Conservation (phyloP, 2,113 vertebrate species). For the Podiceps cristatus region DNA sequence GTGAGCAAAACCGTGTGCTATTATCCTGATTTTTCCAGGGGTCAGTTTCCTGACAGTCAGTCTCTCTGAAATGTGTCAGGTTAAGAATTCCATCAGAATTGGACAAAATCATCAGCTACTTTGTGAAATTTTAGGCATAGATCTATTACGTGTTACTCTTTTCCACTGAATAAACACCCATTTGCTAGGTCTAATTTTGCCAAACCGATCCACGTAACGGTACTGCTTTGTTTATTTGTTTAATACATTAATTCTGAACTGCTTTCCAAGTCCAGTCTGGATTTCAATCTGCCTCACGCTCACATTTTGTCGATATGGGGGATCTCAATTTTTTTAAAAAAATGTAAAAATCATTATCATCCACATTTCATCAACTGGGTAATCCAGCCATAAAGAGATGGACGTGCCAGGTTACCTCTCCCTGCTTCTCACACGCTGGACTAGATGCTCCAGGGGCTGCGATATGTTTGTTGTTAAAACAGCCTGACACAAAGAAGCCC, state of each 20-base stretch:
- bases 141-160: neutral
- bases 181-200: neutral
- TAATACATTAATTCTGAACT: neutral
- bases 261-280: neutral
- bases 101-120: neutral
- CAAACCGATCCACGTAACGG: neutral
- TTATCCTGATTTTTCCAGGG: neutral
- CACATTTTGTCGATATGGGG: neutral
- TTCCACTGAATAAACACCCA: neutral
- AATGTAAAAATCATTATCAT: neutral
- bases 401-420: neutral
- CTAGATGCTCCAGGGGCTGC: conserved; percentile 27
- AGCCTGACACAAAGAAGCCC: conserved; percentile 58
- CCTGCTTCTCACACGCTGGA: neutral
- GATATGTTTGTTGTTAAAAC: conserved; percentile 56
- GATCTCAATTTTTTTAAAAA: neutral
- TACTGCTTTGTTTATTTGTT: neutral
- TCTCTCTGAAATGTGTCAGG: neutral
- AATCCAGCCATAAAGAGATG: neutral
- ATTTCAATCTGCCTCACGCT: neutral
- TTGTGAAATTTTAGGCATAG: neutral
- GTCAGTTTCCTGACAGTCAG: neutral
- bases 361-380: rapidly evolving
- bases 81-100: neutral
- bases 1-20: neutral